These are phyloP conservation scores for Drosophila murphyi DNA, from an alignment of 1,140 invertebrate genomes.

Conservation along the genomic window DNA sequence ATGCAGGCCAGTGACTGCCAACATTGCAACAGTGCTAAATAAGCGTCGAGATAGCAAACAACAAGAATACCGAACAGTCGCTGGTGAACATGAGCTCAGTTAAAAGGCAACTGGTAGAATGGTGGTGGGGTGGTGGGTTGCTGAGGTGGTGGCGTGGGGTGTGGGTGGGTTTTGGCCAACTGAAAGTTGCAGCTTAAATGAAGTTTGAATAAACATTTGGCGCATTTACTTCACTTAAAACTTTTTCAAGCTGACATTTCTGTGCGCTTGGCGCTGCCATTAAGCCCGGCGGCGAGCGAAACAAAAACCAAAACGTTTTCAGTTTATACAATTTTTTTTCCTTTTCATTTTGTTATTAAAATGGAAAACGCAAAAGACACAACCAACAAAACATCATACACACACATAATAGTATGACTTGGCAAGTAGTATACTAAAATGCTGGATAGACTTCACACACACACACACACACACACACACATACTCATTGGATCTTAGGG, in stretches of 20 bases:
- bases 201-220: conserved; percentile 83
- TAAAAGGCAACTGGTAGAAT: conserved; percentile 59
- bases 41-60: conserved; percentile 48
- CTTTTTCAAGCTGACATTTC: conserved; percentile 74
- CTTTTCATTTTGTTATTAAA: conserved; percentile 51
- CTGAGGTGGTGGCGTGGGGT: no score
- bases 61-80: conserved; percentile 9
- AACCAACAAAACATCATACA: background rate
- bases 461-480: conserved; percentile 6
- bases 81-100: conserved; percentile 73
- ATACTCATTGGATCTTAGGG: conserved; percentile 13
- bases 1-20: conserved; percentile 58
- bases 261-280: conserved; percentile 57
- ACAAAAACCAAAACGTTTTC: conserved; percentile 59
- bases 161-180: conserved; percentile 4
- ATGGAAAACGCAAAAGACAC: conserved; percentile 20
- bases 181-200: conserved; percentile 74
- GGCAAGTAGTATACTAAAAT: conserved; percentile 77
- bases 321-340: conserved; percentile 30
- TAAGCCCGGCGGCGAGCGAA: conserved; percentile 53
- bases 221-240: conserved; percentile 82
- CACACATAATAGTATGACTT: conserved; percentile 66
- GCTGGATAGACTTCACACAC: conserved; percentile 40
- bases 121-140: background rate
- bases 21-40: conserved; percentile 66